A percentile compares a stretch with the other conserved stretches of the same genome.
phyloP scores from a whole-genome alignment of 2,797 vertebrate genomes.

The Platalea minor region DNA sequence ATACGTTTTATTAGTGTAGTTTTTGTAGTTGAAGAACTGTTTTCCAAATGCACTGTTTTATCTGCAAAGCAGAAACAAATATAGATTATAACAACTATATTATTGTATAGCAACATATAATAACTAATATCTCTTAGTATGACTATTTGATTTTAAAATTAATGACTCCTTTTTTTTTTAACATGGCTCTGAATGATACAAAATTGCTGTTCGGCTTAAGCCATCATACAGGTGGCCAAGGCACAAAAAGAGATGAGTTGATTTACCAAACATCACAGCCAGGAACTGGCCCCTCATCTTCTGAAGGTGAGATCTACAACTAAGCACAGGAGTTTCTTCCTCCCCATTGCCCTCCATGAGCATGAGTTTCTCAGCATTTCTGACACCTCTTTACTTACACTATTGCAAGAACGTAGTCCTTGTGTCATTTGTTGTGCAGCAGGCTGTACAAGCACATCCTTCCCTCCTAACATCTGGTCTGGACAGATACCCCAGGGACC shows the following conservation, averaged over 20 bases:
- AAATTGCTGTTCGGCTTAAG: neutral
- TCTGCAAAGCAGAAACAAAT: neutral
- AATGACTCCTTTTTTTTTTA: neutral
- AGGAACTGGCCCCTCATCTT: neutral
- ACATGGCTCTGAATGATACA: neutral
- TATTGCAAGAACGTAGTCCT: neutral
- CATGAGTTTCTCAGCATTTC: neutral
- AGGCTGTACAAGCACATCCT: constrained; percentile 1
- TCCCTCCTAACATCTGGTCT: constrained; percentile 52
- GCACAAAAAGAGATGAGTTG: neutral
- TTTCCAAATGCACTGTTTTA: neutral
- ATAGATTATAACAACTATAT: neutral
- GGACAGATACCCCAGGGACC: constrained; percentile 24
- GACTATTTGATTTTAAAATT: neutral
- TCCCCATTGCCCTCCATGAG: neutral
- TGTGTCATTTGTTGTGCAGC: neutral
- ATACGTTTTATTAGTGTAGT: neutral
- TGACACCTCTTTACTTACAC: neutral
- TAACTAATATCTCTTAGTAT: neutral
- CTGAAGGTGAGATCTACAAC: neutral
- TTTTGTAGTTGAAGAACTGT: neutral
- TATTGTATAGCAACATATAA: neutral
- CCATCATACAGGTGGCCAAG: neutral
- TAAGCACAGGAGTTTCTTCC: neutral
- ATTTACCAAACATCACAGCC: neutral